Base-by-base conservation (phyloP, 2,797 vertebrate genomes). In the Poecilia velifera region DNA sequence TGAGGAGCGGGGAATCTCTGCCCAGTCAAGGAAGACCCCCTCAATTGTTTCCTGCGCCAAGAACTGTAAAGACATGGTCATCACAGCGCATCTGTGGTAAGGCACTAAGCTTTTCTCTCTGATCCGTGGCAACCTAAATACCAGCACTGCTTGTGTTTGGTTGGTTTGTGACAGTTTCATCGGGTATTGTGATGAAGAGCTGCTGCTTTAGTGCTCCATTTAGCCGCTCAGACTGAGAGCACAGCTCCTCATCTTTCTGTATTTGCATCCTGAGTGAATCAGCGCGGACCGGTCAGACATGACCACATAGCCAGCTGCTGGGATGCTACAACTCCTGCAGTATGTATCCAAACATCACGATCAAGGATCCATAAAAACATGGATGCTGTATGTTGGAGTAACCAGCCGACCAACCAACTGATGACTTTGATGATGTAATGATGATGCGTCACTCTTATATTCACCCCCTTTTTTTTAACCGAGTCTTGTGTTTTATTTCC, bases 21-120 rank as follows among this genome's bases (percentile, higher is more conserved):
- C 71, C 85, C 84, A 83, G 87, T 82, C 73, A 72, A 90, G 87
- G 87, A 86, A 92, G 87, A 92, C 86, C 91, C 88, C 89, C 84
- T 90, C 93, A 90, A 92, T 95, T 93, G 92, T 91, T 95, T 95
- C 91, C 94, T 96, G 95, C 96, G 95, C 92, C 93, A 95, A 94
- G 92, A 94, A 91, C 92, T 82, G 90, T 90, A 81, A 86, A 94
- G 93, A 93, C 90, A 94, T 94, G 94, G 87, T 90, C 91, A 86
- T 86, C 82, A 88, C 89, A 74, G 77, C 86, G 88, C 92, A 89
- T 92, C 92, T 92, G 90, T 93, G 95, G 95, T 96, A 93, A 94
- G 94, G 72, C 34, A 72, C 57, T 6, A 77, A 43, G 89, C 82
- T 79, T 80, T 79, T 71, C 59, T 76, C 64, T 59, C n/a, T 72